Evolutionary conservation across 2,797 vertebrate species (phyloP).

Genomic region (Presbytis comata): DNA sequence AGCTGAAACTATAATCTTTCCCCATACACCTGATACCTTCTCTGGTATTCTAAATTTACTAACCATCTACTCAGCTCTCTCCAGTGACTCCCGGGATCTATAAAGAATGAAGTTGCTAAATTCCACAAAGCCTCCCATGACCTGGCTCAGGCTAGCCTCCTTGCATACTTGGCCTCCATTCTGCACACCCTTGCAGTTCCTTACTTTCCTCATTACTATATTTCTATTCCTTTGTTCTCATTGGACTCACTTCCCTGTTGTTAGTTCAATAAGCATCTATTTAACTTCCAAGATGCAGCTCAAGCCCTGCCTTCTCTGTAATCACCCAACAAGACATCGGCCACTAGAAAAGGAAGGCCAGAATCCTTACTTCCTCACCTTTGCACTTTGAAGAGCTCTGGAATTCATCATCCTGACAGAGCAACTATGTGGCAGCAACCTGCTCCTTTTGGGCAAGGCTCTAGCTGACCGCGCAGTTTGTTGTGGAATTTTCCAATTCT

Average conservation of each 20-base stretch:
- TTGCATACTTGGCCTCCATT: neutral
- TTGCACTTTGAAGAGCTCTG: neutral
- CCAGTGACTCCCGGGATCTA: neutral
- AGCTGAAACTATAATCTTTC: neutral
- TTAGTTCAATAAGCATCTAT: neutral
- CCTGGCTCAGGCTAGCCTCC: neutral
- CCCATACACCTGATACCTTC: neutral
- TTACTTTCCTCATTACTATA: neutral
- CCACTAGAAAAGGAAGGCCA: neutral
- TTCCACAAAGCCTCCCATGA: neutral
- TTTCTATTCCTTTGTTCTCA: neutral
- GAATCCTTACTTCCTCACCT: neutral
- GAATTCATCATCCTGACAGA: neutral
- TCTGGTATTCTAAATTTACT: neutral
- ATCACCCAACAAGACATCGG: neutral
- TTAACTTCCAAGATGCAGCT: neutral
- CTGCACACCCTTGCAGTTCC: neutral
- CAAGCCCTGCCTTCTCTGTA: neutral
- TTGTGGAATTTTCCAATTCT: constrained; percentile 19
- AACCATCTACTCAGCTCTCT: neutral
- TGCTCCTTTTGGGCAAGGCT: neutral
- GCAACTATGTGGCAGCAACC: neutral
- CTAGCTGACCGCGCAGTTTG: neutral
- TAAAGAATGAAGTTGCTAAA: neutral
- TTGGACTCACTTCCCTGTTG: neutral